These are phyloP conservation scores for Chelidonichthys spinosus DNA, from an alignment of 2,797 vertebrate genomes.

Conservation along the genomic window DNA sequence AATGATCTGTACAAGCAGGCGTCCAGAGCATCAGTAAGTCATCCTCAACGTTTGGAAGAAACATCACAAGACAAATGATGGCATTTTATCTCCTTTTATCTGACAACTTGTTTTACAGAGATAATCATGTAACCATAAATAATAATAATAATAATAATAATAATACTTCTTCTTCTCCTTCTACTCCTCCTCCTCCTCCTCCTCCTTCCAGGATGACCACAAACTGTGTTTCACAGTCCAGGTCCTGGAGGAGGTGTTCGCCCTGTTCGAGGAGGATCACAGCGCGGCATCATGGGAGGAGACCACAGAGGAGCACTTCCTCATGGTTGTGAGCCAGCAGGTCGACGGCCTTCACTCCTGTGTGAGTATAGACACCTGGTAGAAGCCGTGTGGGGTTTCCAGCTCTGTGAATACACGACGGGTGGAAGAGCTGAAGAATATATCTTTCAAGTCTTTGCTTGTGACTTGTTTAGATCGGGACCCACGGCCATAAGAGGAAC, in stretches of 20 bases:
- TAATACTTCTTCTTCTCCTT: no score
- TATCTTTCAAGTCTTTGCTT: neutral
- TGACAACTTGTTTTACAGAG: neutral
- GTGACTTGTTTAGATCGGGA: constrained; percentile 32
- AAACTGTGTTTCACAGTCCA: constrained; percentile 64
- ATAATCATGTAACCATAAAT: no score
- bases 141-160: no score
- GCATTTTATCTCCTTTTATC: neutral
- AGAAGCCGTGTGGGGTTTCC: no score
- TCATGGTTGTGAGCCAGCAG: constrained; percentile 60
- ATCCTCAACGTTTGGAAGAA: neutral
- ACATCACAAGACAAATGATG: neutral
- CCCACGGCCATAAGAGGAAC: constrained; percentile 39
- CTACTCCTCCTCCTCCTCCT: neutral
- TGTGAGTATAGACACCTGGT: constrained; percentile 55
- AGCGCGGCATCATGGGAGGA: constrained; percentile 65
- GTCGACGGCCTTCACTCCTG: constrained; percentile 62
- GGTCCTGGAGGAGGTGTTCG: constrained; percentile 57
- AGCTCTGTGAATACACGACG: neutral
- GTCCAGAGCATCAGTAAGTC: constrained; percentile 61
- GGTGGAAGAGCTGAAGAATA: neutral
- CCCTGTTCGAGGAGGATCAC: constrained; percentile 59
- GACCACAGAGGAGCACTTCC: constrained; percentile 55
- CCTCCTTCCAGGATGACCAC: constrained; percentile 55
- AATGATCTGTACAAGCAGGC: constrained; percentile 60